Evolutionary conservation across 2,888 invertebrate species (phyloP), one percentile per base, ranked within the genome.

Genomic region (Drosophila pullipes): DNA sequence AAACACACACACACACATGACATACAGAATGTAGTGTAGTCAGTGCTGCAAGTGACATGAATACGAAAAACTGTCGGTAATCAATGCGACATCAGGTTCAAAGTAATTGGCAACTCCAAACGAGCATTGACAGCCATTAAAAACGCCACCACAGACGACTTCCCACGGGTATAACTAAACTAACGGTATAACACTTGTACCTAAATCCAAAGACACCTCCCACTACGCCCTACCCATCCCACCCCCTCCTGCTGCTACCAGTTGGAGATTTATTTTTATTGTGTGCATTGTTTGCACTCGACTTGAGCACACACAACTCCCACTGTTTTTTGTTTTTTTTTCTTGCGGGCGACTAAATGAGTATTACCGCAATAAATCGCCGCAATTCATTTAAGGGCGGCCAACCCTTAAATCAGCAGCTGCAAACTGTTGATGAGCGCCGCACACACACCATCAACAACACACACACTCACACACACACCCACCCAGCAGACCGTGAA

Each of bases 361-460:
- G 91, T 88, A 91, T 91, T 89, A 89, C 89, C 90, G 88, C 88
- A 91, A 91, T 91, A 91, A 91, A 91, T 91, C 90, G 81, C 82
- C 89, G 87, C 91, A 91, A 91, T 90, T 89, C 87, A 89, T 89
- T 91, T 89, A 75, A 84, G 85, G 89, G 82, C 82, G 69, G 79
- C 81, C 86, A 87, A 87, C 89, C 86, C 86, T 86, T 89, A 89
- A 85, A 87, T 81, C 79, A 85, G 74, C 67, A 81, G 67, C 63
- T 81, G 68, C 84, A 87, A 89, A 88, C 89, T 89, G 87, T 87
- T 87, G 87, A 89, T 81, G 87, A 83, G 49, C 71, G 57, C 69
- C 47, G 22, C 54, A 35, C 49, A 53, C 55, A 59, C 22, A 50
- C 30, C 28, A 68, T 44, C 57, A 53, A 54, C 61, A 52, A 69